Base-by-base conservation (phyloP, 2,888 invertebrate genomes). In the Lamproptera curius region DNA sequence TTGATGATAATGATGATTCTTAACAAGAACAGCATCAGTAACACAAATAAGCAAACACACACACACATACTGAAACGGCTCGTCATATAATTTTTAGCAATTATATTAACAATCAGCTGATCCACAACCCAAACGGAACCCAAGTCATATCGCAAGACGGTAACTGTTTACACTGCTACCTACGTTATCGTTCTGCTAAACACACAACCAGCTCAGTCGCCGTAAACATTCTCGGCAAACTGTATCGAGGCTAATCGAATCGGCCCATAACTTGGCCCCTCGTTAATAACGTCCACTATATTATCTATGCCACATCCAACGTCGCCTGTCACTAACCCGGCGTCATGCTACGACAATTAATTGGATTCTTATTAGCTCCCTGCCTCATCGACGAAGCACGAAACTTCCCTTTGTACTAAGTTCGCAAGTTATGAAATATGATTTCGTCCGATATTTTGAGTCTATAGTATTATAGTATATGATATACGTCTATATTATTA, bases 221-320 rank as follows among this genome's bases (percentile, higher is more conserved):
- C 67, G 69, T 69, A 67, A 73, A 73, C 72, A 72, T 67, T 72
- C 71, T 69, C 67, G 60, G 65, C 68, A 75, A 71, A 76, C 76
- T 62, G 64, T 71, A 70, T 67, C 70, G 64, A n/a, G 56, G 65
- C 72, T 78, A 77, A 79, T 78, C 77, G 74, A 77, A 79, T 78
- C 74, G 73, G 71, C 74, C 76, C 70, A 72, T 70, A 70, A 73
- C 72, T 77, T 66, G 65, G 63, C 65, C 64, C 57, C 67, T 69
- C 73, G 74, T 73, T 76, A 78, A 77, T 74, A 73, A 70, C 55
- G 67, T 66, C 67, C 67, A 73, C 70, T 76, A 75, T 76, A 76
- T 70, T 76, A 74, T 73, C 75, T 68, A 58, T 62, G 57, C 64
- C 65, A 71, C 69, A 70, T 71, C 76, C 70, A 69, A 74, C 65